Conservation (phyloP, 2,113 vertebrate species). For the cat (Felis catus) region DNA sequence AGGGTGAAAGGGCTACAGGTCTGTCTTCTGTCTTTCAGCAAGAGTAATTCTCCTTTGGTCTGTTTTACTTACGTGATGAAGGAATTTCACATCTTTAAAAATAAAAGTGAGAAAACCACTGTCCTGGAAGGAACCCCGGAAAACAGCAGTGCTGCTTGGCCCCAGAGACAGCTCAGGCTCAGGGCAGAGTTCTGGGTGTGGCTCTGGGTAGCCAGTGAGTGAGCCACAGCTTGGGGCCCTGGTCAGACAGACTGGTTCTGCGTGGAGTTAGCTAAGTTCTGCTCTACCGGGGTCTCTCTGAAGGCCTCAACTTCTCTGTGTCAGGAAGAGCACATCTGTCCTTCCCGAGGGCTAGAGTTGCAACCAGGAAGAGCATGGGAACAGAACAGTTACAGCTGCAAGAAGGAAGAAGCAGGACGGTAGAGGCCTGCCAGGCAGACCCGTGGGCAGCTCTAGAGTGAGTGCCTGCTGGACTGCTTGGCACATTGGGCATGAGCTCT, state of each 20-base stretch:
- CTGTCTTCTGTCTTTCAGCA: neutral
- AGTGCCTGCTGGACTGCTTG: conserved; percentile 41
- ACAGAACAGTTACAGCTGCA: neutral
- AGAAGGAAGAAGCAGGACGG: conserved; percentile 40
- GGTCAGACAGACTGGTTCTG: neutral
- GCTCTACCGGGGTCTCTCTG: neutral
- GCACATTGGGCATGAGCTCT: conserved; percentile 56
- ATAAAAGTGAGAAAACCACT: neutral
- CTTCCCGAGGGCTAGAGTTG: conserved; percentile 31
- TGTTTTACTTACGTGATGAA: conserved; percentile 32
- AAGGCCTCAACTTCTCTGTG: neutral
- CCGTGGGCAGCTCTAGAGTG: conserved; percentile 6
- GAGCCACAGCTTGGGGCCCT: neutral
- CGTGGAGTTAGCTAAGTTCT: neutral
- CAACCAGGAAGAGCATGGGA: conserved; percentile 36
- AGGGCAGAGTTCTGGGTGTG: neutral
- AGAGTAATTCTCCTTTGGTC: neutral
- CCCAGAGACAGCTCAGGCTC: neutral
- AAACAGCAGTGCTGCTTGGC: neutral
- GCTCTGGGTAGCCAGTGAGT: neutral
- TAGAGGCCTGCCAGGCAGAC: conserved; percentile 49
- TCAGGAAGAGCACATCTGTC: neutral
- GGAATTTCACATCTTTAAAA: neutral
- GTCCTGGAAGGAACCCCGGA: neutral
- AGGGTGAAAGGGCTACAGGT: neutral